These are phyloP conservation scores for Bos javanicus DNA, from an alignment of 2,113 vertebrate species.

Conservation along the genomic window DNA sequence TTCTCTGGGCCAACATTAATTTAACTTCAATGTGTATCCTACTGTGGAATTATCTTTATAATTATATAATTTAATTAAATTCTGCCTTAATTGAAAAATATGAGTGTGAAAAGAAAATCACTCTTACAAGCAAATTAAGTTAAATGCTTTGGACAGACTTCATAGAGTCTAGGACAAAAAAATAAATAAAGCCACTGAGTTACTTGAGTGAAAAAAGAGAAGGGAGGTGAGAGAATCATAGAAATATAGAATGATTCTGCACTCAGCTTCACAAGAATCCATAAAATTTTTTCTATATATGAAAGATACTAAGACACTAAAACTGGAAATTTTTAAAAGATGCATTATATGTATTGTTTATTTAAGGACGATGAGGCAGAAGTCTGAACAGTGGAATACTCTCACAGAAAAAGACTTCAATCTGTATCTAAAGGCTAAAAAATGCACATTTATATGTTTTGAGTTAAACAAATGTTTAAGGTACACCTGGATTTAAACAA, in stretches of 20 bases:
- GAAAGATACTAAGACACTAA: background rate
- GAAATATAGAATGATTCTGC: background rate
- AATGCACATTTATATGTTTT: background rate
- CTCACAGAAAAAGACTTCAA: background rate
- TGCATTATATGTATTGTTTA: background rate
- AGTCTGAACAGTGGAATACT: background rate
- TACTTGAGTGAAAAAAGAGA: background rate
- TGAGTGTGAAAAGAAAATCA: background rate
- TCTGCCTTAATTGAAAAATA: conserved; percentile 7
- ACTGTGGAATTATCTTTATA: conserved; percentile 7
- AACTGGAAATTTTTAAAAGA: background rate
- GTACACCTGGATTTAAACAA: background rate
- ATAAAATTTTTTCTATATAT: background rate
- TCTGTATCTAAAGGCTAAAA: background rate
- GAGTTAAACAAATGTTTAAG: background rate
- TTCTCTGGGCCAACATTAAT: background rate
- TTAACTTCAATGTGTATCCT: conserved; percentile 3
- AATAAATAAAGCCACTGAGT: background rate
- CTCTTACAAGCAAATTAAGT: background rate
- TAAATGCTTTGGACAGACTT: conserved; percentile 18
- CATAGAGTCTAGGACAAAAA: background rate
- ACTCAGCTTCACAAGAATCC: background rate
- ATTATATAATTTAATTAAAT: conserved; percentile 29
- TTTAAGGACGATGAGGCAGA: background rate
- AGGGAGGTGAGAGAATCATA: background rate